Evolutionary conservation across 2,797 vertebrate species (phyloP).

Genomic region (Oryzias dopingdopingensis): DNA sequence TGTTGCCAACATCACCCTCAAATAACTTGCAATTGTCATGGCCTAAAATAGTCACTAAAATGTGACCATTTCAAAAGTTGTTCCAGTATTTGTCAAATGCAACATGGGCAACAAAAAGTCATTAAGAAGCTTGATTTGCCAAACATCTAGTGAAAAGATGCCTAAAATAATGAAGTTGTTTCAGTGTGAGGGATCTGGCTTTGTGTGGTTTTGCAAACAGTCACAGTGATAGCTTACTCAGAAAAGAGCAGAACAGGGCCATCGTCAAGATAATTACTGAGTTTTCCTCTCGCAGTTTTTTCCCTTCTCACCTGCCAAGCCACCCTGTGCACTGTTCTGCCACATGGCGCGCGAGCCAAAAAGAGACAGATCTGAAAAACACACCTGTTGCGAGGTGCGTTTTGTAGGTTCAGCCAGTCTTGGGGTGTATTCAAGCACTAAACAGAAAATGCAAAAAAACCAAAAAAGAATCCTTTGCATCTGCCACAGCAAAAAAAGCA

Average conservation of each 20-base stretch:
- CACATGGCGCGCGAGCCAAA: no score
- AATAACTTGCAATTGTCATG: background rate
- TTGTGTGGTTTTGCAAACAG: background rate
- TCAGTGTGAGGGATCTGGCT: slow-evolving; percentile 4
- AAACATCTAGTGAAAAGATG: slow-evolving; percentile 4
- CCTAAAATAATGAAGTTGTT: slow-evolving; percentile 11
- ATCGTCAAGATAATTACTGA: slow-evolving; percentile 18
- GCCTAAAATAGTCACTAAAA: slow-evolving; percentile 11
- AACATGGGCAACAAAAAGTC: slow-evolving; percentile 8
- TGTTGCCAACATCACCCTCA: background rate
- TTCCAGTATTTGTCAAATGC: slow-evolving; percentile 9
- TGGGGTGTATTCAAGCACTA: no score
- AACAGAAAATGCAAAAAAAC: no score
- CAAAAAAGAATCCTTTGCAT: background rate
- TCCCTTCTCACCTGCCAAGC: background rate
- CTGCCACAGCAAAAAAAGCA: slow-evolving; percentile 24
- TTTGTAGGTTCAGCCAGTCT: no score
- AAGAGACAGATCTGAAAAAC: no score
- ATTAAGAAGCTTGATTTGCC: slow-evolving; percentile 7
- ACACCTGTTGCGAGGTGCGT: no score
- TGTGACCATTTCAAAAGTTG: background rate
- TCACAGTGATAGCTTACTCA: slow-evolving; percentile 5
- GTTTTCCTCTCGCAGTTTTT: slow-evolving; percentile 13
- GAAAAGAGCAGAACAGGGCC: slow-evolving; percentile 11
- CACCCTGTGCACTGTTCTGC: no score